Conservation (phyloP, 1,140 invertebrate genomes). For the Campoletis sonorensis region DNA sequence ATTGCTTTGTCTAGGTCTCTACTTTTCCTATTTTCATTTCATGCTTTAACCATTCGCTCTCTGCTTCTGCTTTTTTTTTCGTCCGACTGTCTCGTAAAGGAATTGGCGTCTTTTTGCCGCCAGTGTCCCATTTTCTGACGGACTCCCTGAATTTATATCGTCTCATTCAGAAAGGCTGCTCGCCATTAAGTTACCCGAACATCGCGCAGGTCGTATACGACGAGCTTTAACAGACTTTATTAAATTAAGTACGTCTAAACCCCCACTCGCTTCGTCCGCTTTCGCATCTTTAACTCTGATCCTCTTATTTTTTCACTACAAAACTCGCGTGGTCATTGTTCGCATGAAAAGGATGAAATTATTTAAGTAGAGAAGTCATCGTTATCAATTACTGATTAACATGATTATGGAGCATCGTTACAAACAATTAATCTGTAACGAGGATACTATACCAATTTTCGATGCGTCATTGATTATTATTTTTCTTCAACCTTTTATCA, state of each 20-base stretch:
- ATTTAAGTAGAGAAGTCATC: too few species aligned
- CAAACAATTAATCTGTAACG: too few species aligned
- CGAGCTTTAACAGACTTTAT: not conserved
- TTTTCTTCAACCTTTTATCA: not conserved
- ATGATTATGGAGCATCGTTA: too few species aligned
- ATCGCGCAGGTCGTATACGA: not conserved
- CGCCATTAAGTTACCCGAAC: not conserved
- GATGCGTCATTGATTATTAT: too few species aligned
- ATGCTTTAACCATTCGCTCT: not conserved
- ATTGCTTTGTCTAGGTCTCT: not conserved
- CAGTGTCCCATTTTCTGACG: not conserved
- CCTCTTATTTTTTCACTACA: too few species aligned
- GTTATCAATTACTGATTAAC: too few species aligned
- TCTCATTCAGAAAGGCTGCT: not conserved
- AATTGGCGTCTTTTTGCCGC: not conserved
- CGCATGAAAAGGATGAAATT: too few species aligned
- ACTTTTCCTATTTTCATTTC: not conserved
- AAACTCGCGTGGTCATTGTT: too few species aligned
- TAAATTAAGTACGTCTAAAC: not conserved
- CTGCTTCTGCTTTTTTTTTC: not conserved
- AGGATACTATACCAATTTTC: too few species aligned
- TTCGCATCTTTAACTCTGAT: not conserved
- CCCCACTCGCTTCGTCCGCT: not conserved
- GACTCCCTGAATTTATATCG: slow-evolving; percentile 6
- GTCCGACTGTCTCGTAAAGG: not conserved